Evolutionary conservation across 2,888 invertebrate genomes (phyloP).

Genomic region (Agriopis leucophaearia): DNA sequence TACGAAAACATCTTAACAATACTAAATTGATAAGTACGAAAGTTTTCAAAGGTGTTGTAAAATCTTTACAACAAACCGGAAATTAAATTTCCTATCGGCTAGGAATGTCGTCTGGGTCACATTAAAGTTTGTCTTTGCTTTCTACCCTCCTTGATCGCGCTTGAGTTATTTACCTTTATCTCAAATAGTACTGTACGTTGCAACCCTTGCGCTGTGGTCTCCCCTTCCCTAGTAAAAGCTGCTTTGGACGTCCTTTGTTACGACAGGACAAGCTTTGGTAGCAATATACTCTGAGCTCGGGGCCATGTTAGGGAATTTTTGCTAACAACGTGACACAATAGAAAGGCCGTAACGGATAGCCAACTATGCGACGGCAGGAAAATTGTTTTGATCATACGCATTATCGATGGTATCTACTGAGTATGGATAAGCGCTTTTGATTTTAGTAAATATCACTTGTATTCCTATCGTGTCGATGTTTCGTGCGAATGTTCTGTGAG

Average conservation of each 20-base stretch:
- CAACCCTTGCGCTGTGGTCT: constrained; percentile 31
- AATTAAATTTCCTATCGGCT: too few relatives aligned
- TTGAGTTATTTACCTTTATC: constrained; percentile 6
- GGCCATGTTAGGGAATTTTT: constrained; percentile 23
- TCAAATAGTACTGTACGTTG: constrained; percentile 8
- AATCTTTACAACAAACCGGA: too few relatives aligned
- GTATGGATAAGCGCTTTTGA: background rate
- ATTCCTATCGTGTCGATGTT: background rate
- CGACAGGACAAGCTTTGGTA: constrained; percentile 16
- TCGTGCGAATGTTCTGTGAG: too few relatives aligned
- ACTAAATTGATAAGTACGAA: too few relatives aligned
- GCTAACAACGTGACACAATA: constrained; percentile 25
- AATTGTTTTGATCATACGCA: background rate
- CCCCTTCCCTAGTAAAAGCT: constrained; percentile 42
- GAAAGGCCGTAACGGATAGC: constrained; percentile 5
- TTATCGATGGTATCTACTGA: background rate
- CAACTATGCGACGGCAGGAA: background rate
- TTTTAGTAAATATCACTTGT: background rate
- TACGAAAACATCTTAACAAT: too few relatives aligned
- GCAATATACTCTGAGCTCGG: constrained; percentile 20
- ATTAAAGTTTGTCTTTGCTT: background rate
- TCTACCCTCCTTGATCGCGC: background rate
- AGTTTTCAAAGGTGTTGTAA: too few relatives aligned
- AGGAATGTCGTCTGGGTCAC: background rate
- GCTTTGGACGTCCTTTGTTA: constrained; percentile 46